phyloP scores from a whole-genome alignment of 2,113 vertebrate species.

The Ciconia stormi region DNA sequence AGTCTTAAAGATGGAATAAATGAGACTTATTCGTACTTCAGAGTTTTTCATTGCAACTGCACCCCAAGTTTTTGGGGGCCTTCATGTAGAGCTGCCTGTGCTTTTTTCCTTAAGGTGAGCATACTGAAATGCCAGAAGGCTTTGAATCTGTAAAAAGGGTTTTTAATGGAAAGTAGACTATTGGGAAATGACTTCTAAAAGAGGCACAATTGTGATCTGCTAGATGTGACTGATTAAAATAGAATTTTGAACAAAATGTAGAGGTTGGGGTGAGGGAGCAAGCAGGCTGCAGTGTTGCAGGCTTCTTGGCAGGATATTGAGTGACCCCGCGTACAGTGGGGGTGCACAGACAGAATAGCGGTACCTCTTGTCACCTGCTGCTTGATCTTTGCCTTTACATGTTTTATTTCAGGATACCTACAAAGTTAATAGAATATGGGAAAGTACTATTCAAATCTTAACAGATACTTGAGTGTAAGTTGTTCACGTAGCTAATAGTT shows the following conservation, averaged over 20 bases:
- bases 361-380: neutral
- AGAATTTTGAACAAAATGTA: neutral
- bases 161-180: neutral
- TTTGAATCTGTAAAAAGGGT: neutral
- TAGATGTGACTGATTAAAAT: neutral
- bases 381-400: neutral
- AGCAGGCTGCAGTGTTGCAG: neutral
- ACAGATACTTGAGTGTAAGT: neutral
- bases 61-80: neutral
- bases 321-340: fast-evolving
- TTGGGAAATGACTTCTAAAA: neutral
- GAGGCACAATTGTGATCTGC: neutral
- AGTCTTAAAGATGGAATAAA: neutral
- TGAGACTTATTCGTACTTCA: neutral
- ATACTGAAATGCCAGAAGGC: neutral
- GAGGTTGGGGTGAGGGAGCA: neutral
- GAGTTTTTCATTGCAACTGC: neutral
- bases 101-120: neutral
- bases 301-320: too few relatives aligned
- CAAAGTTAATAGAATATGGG: neutral
- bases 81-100: fast-evolving
- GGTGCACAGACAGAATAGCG: too few relatives aligned
- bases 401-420: neutral
- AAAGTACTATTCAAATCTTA: neutral
- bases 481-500: neutral